Base-by-base conservation (phyloP, 2,888 invertebrate genomes). In the Agrochola lota region DNA sequence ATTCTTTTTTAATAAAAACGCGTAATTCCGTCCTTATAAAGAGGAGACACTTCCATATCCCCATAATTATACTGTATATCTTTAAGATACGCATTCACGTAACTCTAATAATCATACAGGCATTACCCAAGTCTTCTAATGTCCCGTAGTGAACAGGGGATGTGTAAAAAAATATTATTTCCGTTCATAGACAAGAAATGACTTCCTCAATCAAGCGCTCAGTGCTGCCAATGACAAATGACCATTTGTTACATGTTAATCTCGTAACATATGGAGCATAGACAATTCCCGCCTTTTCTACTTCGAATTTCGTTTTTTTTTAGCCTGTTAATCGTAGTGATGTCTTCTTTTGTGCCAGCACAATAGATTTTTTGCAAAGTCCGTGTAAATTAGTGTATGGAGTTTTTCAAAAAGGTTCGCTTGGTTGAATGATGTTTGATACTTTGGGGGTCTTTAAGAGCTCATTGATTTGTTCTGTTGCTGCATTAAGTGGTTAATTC, bases 161-260 rank as follows among this genome's bases (percentile, higher is more conserved):
- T 95, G 93, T 93, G 92, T 93, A 90, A 93, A 95, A 94, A 96
- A 95, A 94, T 93, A 93, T 93, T 94, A 95, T 96, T 95, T 96
- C 96, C 96, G 96, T 93, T 95, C 92, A 92, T 92, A 94, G 91
- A 93, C 92, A 92, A 95, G 95, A 96, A 96, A 96, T 95, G 91
- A 95, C 96, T 96, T 96, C 96, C 96, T 96, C 96, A 96, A 96
- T 96, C 96, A 96, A 95, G 91, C 90, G 83, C 87, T 87, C 91
- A 91, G 89, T 90, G 91, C 89, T 86, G 85, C 91, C 92, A 93
- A 94, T 96, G 96, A 96, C 96, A 95, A 96, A 96, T 96, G 95
- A 94, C 94, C 94, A 90, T 92, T 92, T 90, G 93, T 93, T 94
- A 95, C 95, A 92, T 94, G 94, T 95, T 95, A 95, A 96, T 96